A percentile compares a stretch with the other conserved stretches of the same genome.
phyloP scores from a whole-genome alignment of 1,140 invertebrate species.

The Conus ventricosus region DNA sequence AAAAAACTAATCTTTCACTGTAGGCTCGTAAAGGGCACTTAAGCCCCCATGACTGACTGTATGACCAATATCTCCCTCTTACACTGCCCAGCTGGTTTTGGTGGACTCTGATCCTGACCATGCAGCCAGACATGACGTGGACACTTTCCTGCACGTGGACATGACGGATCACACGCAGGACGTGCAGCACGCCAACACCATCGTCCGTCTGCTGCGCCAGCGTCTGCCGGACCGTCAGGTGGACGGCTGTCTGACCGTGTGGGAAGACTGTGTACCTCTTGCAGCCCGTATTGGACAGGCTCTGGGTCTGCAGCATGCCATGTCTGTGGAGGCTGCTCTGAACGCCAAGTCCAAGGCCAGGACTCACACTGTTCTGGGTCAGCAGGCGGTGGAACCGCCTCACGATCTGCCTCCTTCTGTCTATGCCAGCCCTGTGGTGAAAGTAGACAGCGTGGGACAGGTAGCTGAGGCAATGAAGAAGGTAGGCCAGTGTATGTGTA shows the following conservation, averaged over 20 bases:
- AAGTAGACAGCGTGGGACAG: neutral
- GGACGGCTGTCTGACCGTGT: slow-evolving; percentile 42
- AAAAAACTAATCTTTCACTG: no score
- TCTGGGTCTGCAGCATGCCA: neutral
- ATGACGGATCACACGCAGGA: slow-evolving; percentile 43
- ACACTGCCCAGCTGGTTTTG: slow-evolving; percentile 50
- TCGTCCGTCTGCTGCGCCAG: slow-evolving; percentile 14
- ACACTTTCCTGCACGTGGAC: slow-evolving; percentile 40
- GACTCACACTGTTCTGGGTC: slow-evolving; percentile 46
- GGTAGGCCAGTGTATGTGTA: neutral
- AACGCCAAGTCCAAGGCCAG: slow-evolving; percentile 55
- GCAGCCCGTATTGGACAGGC: slow-evolving; percentile 6
- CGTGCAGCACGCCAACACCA: slow-evolving; percentile 37
- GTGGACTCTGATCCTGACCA: slow-evolving; percentile 49
- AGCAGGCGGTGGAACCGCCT: slow-evolving; percentile 43
- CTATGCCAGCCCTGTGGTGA: slow-evolving; percentile 23
- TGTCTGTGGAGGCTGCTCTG: slow-evolving; percentile 34
- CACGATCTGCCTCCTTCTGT: slow-evolving; percentile 41
- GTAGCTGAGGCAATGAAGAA: slow-evolving; percentile 8
- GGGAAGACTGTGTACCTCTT: slow-evolving; percentile 42
- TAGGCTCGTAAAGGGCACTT: no score
- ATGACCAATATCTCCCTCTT: neutral
- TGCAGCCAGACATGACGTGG: neutral
- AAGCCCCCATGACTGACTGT: no score
- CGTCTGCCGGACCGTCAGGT: neutral